Evolutionary conservation across 2,113 vertebrate species (phyloP).

Genomic region (Psephotus haematonotus): DNA sequence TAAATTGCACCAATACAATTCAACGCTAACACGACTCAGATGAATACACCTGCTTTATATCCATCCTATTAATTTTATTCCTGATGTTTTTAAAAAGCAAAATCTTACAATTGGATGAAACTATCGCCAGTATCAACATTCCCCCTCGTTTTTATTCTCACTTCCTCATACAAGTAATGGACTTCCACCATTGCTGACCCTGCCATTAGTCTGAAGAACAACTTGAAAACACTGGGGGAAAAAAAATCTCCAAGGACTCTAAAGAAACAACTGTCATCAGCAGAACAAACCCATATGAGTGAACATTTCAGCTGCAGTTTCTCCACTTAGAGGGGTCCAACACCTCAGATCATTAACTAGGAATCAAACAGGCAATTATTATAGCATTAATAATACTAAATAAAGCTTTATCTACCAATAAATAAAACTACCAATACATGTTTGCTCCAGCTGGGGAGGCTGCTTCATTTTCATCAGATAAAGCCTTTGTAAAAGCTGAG

Average conservation of each 20-base stretch:
- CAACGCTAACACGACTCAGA: background rate
- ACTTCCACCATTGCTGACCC: background rate
- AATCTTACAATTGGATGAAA: background rate
- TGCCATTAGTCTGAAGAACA: background rate
- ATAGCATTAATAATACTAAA: background rate
- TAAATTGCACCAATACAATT: background rate
- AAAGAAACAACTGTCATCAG: background rate
- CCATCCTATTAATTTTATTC: background rate
- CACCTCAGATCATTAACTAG: background rate
- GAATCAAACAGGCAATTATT: background rate
- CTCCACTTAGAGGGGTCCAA: background rate
- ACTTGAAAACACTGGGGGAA: background rate
- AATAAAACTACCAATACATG: background rate
- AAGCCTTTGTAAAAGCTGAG: background rate
- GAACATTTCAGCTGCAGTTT: background rate
- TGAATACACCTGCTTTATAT: background rate
- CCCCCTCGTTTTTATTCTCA: background rate
- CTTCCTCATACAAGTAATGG: background rate
- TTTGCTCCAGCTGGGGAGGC: background rate
- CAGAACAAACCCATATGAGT: background rate
- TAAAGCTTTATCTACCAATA: background rate
- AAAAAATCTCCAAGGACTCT: background rate
- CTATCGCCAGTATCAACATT: background rate
- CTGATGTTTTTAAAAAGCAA: background rate
- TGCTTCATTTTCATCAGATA: background rate